Evolutionary conservation across 2,888 invertebrate species (phyloP).

Genomic region (Lottia scabra): DNA sequence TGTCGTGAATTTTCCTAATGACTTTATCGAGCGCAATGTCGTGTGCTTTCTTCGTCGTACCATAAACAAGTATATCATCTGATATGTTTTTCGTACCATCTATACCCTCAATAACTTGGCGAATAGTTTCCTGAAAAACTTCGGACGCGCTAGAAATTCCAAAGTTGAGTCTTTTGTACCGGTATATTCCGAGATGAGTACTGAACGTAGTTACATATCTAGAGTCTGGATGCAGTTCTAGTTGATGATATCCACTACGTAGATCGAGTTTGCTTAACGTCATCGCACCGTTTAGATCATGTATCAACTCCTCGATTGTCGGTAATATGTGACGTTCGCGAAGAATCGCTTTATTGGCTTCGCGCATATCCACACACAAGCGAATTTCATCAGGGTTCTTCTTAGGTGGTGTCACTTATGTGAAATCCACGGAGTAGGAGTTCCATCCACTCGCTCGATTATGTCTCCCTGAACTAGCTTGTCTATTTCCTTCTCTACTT

Average conservation of each 20-base stretch:
- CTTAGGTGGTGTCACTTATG: neutral
- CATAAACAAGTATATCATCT: conserved; percentile 30
- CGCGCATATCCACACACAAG: neutral
- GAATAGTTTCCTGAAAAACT: conserved; percentile 23
- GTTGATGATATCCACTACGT: neutral
- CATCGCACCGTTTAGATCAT: neutral
- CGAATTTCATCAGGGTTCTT: neutral
- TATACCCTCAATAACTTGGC: conserved; percentile 11
- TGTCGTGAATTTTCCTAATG: conserved; percentile 17
- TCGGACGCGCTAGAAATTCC: conserved; percentile 20
- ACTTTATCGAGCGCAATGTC: conserved; percentile 16
- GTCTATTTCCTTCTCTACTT: neutral
- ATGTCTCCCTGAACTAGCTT: neutral
- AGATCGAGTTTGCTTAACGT: neutral
- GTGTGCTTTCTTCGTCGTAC: conserved; percentile 16
- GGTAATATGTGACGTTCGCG: neutral
- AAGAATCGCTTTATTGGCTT: neutral
- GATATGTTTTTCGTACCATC: conserved; percentile 22
- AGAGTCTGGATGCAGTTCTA: neutral
- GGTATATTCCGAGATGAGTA: conserved; percentile 33
- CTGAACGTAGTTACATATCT: neutral
- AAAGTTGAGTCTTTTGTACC: conserved; percentile 15
- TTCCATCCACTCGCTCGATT: neutral
- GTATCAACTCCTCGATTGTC: neutral
- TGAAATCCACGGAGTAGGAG: neutral